Evolutionary conservation across 2,797 vertebrate genomes (phyloP).

Genomic region (Peromyscus melanophrys): DNA sequence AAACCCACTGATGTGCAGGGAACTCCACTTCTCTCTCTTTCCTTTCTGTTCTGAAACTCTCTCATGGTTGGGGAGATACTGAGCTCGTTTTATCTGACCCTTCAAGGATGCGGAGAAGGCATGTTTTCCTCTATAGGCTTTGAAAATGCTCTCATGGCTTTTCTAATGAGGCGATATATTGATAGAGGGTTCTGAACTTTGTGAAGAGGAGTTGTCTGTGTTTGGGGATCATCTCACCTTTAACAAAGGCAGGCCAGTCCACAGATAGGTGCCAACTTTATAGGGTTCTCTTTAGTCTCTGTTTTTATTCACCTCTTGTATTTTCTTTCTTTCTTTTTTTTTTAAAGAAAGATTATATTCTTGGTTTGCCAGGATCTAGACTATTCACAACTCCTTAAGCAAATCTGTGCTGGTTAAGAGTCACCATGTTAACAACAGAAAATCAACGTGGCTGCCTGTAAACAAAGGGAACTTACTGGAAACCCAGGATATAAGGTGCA

Average conservation of each 20-base stretch:
- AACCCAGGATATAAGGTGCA: background rate
- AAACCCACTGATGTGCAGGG: background rate
- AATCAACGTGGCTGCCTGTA: background rate
- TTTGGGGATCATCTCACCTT: background rate
- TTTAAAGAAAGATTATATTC: background rate
- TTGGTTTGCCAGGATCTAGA: background rate
- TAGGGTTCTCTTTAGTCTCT: background rate
- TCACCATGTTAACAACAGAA: background rate
- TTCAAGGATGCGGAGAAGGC: background rate
- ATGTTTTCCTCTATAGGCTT: background rate
- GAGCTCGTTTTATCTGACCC: background rate
- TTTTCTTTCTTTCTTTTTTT: background rate
- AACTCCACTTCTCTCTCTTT: background rate
- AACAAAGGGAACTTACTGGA: background rate
- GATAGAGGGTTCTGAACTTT: background rate
- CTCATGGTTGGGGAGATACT: background rate
- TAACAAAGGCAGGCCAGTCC: background rate
- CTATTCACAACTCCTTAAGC: background rate
- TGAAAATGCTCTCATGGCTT: background rate
- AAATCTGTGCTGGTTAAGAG: constrained; percentile 3
- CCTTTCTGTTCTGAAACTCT: background rate
- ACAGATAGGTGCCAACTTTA: background rate
- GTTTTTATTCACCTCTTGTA: background rate
- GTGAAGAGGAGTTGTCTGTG: background rate
- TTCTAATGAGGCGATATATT: background rate